Evolutionary conservation across 2,888 invertebrate species (phyloP), one percentile per base, ranked within the genome.

Genomic region (Sphinx pinastri): DNA sequence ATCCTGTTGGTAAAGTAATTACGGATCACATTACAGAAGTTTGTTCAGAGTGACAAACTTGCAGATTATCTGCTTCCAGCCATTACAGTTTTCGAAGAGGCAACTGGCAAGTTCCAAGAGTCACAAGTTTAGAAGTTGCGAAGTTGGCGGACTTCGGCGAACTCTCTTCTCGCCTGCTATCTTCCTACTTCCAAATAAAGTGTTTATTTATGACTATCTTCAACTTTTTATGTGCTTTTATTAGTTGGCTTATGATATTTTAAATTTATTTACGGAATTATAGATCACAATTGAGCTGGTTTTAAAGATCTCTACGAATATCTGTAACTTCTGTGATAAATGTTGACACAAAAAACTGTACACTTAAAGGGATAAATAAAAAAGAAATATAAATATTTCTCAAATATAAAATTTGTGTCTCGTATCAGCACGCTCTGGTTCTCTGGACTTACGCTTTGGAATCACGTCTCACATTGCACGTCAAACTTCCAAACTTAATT

Each of bases 21-120:
- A 85, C 72, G 79, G 83, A 87, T 88, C 81, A 81, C 81, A 83
- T 88, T 85, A 88, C 82, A 71, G 70, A 84, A 90, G 84, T 90
- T 89, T 80, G 81, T 78, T 81, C 76, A 78, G 79, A 84, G 82
- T 84, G 84, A 85, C 88, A 88, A 90, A 89, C 86, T 90, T 87
- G 81, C 76, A 88, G 89, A 89, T 90, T 89, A 89, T 89, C 88
- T 88, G 79, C 86, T 88, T 84, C 79, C 79, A 87, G 80, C 85
- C 84, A 89, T 90, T 89, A 88, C 85, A 88, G 85, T 88, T 88
- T 84, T 79, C 84, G 86, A 87, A 86, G 79, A 86, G 82, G 81
- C 77, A 81, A 88, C 84, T 87, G 82, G 81, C 77, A 81, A 88
- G 84, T 87, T 88, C 74, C 77, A 84, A 79, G 76, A 82, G 74